These are phyloP conservation scores for Acheta domesticus DNA, from an alignment of 2,888 invertebrate genomes.

Conservation along the genomic window DNA sequence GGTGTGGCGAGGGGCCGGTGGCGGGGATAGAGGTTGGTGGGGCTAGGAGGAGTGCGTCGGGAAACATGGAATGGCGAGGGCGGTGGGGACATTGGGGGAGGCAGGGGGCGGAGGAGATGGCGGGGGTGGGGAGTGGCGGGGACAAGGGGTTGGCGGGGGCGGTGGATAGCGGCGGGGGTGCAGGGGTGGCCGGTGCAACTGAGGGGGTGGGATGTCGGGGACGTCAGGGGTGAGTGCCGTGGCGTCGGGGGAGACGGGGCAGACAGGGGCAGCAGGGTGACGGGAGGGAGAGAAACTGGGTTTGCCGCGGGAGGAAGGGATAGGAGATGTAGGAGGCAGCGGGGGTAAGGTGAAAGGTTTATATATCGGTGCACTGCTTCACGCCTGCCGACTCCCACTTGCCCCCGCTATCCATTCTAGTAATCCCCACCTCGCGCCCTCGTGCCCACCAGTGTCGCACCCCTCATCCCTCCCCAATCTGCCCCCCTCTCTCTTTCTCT, in stretches of 20 bases:
- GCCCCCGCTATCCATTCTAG: conserved; percentile 26
- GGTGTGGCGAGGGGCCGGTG: no score
- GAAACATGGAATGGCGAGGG: no score
- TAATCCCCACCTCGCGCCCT: conserved; percentile 24
- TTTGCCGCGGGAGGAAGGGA: no score
- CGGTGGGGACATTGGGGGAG: no score
- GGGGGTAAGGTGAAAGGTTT: background rate
- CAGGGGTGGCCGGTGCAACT: background rate
- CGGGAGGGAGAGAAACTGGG: no score
- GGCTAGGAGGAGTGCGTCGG: no score
- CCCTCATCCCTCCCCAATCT: background rate
- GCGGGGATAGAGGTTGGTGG: no score
- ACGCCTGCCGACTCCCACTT: conserved; percentile 23
- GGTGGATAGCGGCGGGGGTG: background rate
- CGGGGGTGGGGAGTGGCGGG: no score
- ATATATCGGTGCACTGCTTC: conserved; percentile 18
- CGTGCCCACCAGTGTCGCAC: background rate
- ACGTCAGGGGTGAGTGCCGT: background rate
- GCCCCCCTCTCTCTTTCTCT: no score
- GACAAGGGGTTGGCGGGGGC: no score
- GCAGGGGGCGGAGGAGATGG: no score
- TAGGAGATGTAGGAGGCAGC: background rate
- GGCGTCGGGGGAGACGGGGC: background rate
- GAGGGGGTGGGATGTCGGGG: background rate
- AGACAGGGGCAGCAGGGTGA: background rate